Conservation (phyloP, 2,888 invertebrate species). For the Portevinia maculata region DNA sequence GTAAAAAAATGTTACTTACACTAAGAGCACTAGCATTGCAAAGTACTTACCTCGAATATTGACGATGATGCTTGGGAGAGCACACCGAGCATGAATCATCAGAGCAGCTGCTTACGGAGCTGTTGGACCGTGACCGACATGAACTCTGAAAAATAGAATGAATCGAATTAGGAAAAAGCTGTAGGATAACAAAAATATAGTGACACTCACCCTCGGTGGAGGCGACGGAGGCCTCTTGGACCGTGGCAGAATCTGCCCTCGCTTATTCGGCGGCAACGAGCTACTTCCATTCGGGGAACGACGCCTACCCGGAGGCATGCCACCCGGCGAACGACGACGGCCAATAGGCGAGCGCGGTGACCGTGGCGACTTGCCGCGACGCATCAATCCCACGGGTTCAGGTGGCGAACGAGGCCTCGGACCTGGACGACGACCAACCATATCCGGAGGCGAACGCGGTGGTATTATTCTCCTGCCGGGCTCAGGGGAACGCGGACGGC, state of each 20-base stretch:
- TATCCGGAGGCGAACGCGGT: slow-evolving; percentile 80
- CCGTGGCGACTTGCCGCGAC: slow-evolving; percentile 81
- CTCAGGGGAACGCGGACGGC: slow-evolving; percentile 80
- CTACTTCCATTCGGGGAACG: slow-evolving; percentile 75
- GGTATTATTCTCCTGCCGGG: slow-evolving; percentile 76
- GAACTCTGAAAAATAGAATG: slow-evolving; percentile 76
- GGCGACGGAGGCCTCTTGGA: slow-evolving; percentile 83
- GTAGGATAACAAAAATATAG: neutral
- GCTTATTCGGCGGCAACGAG: slow-evolving; percentile 78
- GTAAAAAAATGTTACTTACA: neutral
- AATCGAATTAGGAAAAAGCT: neutral
- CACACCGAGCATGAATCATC: slow-evolving; percentile 93
- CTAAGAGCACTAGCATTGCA: too few species aligned
- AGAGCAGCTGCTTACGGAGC: slow-evolving; percentile 91
- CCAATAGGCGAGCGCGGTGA: slow-evolving; percentile 78
- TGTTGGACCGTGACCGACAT: slow-evolving; percentile 88
- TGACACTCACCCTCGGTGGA: slow-evolving; percentile 81
- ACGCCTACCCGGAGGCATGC: slow-evolving; percentile 78
- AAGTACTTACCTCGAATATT: slow-evolving; percentile 82
- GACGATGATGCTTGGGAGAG: slow-evolving; percentile 85
- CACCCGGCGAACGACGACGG: slow-evolving; percentile 77
- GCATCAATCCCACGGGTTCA: slow-evolving; percentile 78
- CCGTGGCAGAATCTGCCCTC: slow-evolving; percentile 80
- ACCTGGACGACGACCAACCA: slow-evolving; percentile 75
- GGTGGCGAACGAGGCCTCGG: slow-evolving; percentile 81